Base-by-base conservation (phyloP, 2,797 vertebrate genomes). In the Catamblyrhynchus diadema region DNA sequence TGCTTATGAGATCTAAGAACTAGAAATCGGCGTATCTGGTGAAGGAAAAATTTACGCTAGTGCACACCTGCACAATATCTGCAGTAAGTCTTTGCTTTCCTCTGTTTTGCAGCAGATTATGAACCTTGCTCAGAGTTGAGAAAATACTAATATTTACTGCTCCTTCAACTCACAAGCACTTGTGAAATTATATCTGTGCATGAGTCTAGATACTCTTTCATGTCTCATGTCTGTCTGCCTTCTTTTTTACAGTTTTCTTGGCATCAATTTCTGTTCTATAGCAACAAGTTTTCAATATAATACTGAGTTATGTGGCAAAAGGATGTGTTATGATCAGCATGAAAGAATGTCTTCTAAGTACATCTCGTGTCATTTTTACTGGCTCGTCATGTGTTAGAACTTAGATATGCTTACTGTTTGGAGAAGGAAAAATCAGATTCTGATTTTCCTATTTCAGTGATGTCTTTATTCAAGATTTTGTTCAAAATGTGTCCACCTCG, bases 341-440 rank as follows among this genome's bases (percentile, higher is more conserved):
- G 20, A 23, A 80, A 45, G 18, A 75, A 65, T 72, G 6, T 27
- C 77, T 83, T 83, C 44, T 39, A 51, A 84, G 41, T 65, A 33
- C 12, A 12, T 33, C 14, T 91, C 22, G 3, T 23, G 5, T n/a
- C 64, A 17, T 14, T 81, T 84, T 84, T 48, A 50, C 24, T 72
- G 54, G 57, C 22, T 71, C 0, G 4, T 86, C 32, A 8, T 0
- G 0, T 19, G 11, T 57, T 69, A 57, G 32, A 45, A 33, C 35
- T 84, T 73, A 51, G 3, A 8, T 64, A 15, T 28, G 10, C 14
- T 79, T 80, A 35, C 20, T n/a, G 15, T n/a, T 51, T 1, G 2
- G n/a, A 86, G 41, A 19, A 81, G 54, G n/a, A 67, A 35, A 45
- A 79, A 54, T 8, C 47, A 60, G 44, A 50, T 74, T 44, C 57